phyloP scores from a whole-genome alignment of 2,113 vertebrate genomes.

The Hippopotamus amphibius region DNA sequence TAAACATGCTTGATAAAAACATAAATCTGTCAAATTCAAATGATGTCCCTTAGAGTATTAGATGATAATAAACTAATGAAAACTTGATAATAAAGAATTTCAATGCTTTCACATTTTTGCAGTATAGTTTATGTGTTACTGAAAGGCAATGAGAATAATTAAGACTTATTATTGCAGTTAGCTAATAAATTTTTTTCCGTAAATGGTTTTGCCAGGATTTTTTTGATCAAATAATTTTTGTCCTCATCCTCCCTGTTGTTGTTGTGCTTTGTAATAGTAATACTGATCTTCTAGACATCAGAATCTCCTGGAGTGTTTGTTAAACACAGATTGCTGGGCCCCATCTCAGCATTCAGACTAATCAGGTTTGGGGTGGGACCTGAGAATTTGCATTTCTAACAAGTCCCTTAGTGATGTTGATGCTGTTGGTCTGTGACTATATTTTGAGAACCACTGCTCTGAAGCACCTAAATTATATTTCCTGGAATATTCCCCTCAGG shows the following conservation, averaged over 20 bases:
- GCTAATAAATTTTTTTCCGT: neutral
- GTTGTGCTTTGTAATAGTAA: neutral
- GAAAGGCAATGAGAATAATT: neutral
- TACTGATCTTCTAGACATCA: neutral
- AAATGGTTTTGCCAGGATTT: neutral
- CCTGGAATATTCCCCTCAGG: neutral
- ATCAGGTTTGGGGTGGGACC: neutral
- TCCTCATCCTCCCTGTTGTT: neutral
- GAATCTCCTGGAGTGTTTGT: neutral
- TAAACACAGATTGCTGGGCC: neutral
- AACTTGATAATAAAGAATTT: neutral
- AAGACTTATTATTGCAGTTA: neutral
- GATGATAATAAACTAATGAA: neutral
- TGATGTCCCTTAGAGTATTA: neutral
- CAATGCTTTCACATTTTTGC: neutral
- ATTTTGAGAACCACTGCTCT: neutral
- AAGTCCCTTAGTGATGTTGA: neutral
- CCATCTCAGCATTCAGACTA: too few relatives aligned
- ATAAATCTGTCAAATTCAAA: constrained; percentile 36
- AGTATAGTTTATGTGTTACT: neutral
- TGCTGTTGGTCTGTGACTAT: neutral
- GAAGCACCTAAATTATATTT: neutral
- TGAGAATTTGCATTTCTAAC: neutral
- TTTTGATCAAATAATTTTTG: neutral
- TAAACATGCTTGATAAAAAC: neutral